Base-by-base conservation (phyloP, 2,797 vertebrate species). In the Eremophila alpestris region DNA sequence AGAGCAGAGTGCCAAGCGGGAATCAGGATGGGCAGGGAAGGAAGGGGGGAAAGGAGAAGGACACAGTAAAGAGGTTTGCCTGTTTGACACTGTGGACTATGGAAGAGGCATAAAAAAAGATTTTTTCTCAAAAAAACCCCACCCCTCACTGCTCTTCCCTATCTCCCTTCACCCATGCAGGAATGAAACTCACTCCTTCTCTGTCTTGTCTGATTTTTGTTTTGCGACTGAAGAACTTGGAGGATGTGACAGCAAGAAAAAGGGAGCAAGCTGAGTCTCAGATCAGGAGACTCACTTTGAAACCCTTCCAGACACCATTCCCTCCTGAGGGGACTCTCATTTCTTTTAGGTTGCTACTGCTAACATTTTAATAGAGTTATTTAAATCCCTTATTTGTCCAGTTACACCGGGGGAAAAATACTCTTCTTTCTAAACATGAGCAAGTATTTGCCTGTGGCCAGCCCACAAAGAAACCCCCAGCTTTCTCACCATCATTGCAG, bases 1-100 rank as follows among this genome's bases (percentile, higher is more conserved):
- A 4, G 79, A 89, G 36, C 29, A 62, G 54, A 92, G 74, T 83
- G 58, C 48, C 75, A 87, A 88, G 91, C 43, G 67, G 48, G 88
- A 77, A 74, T 74, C 22, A 10, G 46, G 64, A 68, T 16, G 23
- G 65, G 46, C 58, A 80, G 60, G 60, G 64, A 73, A 94, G 64
- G 55, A 75, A 69, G 18, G 2, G 29, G 27, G 29, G 11, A 48
- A 74, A 64, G 62, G 30, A 49, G 52, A 77, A 79, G 29, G 65
- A 19, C 9, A 1, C 1, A 0, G 27, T 46, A 51, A 10, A 48
- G 29, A 68, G 84, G 12, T 86, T 83, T 76, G 63, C 24, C 36
- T 78, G 45, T 70, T 86, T 76, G 26, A 29, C 70, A 65, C 26
- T 69, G 38, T 48, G 62, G 29, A 77, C 78, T 27, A 63, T 7